Evolutionary conservation across 2,797 vertebrate genomes (phyloP).

Genomic region (Scyliorhinus canicula): DNA sequence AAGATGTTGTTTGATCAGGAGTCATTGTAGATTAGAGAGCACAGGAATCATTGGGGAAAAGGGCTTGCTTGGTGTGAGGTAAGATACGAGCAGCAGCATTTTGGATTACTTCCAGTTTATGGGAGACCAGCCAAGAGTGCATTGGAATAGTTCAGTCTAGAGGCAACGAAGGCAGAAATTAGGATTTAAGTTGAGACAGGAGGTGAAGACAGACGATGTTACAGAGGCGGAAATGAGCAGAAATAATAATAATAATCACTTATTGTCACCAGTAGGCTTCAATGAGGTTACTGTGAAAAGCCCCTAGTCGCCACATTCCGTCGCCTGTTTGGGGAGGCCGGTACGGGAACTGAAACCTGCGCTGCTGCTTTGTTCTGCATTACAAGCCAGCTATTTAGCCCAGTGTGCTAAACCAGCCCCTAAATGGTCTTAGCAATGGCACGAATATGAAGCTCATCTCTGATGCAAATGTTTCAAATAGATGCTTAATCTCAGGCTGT

Average conservation of each 20-base stretch:
- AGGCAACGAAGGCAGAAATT: neutral
- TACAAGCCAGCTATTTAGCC: too few species aligned
- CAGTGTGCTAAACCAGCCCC: too few species aligned
- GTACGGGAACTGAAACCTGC: too few species aligned
- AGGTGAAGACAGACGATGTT: neutral
- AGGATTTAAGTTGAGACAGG: too few species aligned
- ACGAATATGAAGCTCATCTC: neutral
- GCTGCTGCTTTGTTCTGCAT: too few species aligned
- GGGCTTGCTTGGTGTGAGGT: neutral
- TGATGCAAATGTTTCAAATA: neutral
- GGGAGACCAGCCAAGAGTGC: neutral
- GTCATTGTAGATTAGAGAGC: neutral
- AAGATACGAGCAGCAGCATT: too few species aligned
- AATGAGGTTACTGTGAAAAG: too few species aligned
- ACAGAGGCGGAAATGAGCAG: neutral
- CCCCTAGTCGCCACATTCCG: too few species aligned
- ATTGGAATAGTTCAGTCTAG: neutral
- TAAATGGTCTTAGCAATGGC: neutral
- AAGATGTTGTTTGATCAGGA: neutral
- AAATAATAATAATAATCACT: too few species aligned
- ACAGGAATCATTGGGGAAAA: neutral
- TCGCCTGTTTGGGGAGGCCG: too few species aligned
- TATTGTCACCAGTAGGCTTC: too few species aligned
- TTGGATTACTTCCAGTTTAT: neutral
- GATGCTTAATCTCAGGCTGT: neutral